A percentile compares a stretch with the other conserved stretches of the same genome.
Evolutionary conservation across 2,113 vertebrate species (phyloP).

Genomic region (Talpa occidentalis): DNA sequence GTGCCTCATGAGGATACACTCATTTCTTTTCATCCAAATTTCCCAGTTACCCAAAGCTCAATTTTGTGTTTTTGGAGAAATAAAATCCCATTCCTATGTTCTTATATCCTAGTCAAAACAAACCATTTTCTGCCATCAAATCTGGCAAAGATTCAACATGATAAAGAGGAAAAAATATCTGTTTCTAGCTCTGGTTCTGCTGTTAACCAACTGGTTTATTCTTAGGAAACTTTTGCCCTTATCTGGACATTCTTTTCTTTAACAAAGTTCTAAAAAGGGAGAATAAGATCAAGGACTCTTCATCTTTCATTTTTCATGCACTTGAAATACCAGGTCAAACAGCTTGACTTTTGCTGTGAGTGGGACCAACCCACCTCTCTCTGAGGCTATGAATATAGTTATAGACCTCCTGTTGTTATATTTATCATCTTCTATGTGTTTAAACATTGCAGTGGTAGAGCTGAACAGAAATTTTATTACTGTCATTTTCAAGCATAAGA

Average conservation of each 20-base stretch:
- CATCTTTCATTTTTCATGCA: neutral
- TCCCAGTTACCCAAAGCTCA: neutral
- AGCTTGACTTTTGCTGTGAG: neutral
- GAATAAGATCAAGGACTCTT: neutral
- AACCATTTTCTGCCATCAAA: neutral
- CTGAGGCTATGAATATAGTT: neutral
- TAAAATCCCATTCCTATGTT: neutral
- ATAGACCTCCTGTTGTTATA: neutral
- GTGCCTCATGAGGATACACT: neutral
- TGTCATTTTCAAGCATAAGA: neutral
- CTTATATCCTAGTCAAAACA: constrained; percentile 1
- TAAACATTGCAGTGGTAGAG: neutral
- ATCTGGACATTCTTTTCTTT: neutral
- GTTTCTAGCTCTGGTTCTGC: neutral
- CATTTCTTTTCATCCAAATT: neutral
- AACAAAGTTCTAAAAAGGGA: neutral
- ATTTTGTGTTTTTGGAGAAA: neutral
- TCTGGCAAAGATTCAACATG: neutral
- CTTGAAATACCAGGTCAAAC: constrained; percentile 27
- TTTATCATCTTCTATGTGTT: constrained; percentile 8
- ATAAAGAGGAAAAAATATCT: neutral
- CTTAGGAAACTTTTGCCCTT: neutral
- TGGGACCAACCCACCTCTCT: neutral
- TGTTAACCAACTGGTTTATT: neutral
- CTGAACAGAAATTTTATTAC: neutral